phyloP scores from a whole-genome alignment of 2,888 invertebrate genomes.

The Tachystola acroxantha region DNA sequence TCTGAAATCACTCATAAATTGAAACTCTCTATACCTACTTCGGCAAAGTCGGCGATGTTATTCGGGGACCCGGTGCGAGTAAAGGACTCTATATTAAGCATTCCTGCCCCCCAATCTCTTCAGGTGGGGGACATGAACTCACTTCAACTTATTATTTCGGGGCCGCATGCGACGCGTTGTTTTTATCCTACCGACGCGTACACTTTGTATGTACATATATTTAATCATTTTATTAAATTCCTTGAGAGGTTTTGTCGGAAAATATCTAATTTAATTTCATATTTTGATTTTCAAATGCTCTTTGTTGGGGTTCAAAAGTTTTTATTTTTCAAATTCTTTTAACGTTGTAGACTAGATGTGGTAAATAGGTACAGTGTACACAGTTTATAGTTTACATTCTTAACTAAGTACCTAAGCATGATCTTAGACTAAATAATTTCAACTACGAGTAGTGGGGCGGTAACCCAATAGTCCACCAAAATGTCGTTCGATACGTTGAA shows the following conservation, averaged over 20 bases:
- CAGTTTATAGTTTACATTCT: too few relatives aligned
- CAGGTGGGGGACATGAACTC: conserved; percentile 69
- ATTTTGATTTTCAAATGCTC: conserved; percentile 6
- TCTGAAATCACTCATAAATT: conserved; percentile 27
- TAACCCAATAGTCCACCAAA: too few relatives aligned
- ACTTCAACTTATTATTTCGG: conserved; percentile 73
- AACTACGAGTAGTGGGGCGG: too few relatives aligned
- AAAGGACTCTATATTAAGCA: conserved; percentile 76
- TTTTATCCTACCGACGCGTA: conserved; percentile 54
- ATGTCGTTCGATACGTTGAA: too few relatives aligned
- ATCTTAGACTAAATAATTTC: too few relatives aligned
- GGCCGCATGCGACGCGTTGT: conserved; percentile 52
- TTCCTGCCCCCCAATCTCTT: conserved; percentile 70
- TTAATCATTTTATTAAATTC: conserved; percentile 67
- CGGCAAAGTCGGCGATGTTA: conserved; percentile 63
- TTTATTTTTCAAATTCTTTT: background rate
- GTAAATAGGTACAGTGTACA: too few relatives aligned
- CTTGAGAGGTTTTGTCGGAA: conserved; percentile 31
- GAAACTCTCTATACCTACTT: conserved; percentile 27
- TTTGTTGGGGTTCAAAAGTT: background rate
- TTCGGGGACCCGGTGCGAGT: conserved; percentile 67
- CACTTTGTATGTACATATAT: conserved; percentile 25
- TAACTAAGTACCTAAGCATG: too few relatives aligned
- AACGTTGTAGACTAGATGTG: too few relatives aligned
- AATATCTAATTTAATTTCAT: conserved; percentile 27